These are phyloP conservation scores for Schizopygopsis malacanthus DNA, from an alignment of 2,797 vertebrate genomes.

Conservation along the genomic window DNA sequence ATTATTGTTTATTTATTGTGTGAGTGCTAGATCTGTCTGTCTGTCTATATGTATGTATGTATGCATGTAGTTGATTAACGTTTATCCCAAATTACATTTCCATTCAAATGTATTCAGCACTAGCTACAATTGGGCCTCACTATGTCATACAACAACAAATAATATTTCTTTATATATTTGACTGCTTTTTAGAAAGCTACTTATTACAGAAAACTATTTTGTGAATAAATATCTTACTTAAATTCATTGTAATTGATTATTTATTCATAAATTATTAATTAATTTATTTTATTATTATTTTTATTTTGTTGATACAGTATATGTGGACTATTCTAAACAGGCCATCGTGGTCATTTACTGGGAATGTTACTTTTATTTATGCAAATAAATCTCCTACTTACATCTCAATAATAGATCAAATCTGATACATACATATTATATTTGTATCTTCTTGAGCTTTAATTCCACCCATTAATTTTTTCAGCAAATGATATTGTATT, in stretches of 20 bases:
- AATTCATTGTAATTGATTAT: too few species aligned
- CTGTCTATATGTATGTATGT: too few species aligned
- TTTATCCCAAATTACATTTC: not conserved
- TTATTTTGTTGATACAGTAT: too few species aligned
- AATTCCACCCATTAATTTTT: not conserved
- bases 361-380: not conserved
- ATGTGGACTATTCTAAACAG: not conserved
- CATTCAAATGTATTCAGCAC: not conserved
- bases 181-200: too few species aligned
- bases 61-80: not conserved
- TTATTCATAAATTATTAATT: too few species aligned
- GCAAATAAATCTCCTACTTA: not conserved
- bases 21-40: too few species aligned
- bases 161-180: not conserved
- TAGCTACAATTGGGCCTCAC: not conserved
- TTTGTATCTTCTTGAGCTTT: not conserved
- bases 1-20: too few species aligned
- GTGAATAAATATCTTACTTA: too few species aligned
- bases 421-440: not conserved
- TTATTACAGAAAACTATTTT: too few species aligned
- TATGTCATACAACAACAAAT: not conserved
- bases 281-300: too few species aligned
- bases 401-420: not conserved
- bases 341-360: not conserved
- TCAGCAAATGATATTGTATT: not conserved